Evolutionary conservation across 2,113 vertebrate species (phyloP).

Genomic region (Hydropotes inermis): DNA sequence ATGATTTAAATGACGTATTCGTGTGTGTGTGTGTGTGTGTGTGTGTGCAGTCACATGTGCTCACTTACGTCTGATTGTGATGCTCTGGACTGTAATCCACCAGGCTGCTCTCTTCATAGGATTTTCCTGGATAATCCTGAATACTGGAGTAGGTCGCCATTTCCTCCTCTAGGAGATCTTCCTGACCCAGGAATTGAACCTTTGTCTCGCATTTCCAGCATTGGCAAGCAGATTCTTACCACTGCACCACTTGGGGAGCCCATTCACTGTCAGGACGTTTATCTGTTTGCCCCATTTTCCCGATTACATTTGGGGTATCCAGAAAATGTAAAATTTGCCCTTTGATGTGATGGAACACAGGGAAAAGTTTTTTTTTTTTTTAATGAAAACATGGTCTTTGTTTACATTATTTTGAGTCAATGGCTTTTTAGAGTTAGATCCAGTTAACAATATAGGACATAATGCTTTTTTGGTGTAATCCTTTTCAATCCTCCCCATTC

Average conservation of each 20-base stretch:
- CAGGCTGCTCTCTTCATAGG: background rate
- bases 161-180: background rate
- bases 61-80: background rate
- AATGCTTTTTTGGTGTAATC: background rate
- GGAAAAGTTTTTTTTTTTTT: background rate
- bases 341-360: background rate
- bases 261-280: background rate
- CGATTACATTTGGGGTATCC: background rate
- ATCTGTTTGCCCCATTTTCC: background rate
- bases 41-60: rapidly evolving
- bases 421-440: slow-evolving; percentile 7
- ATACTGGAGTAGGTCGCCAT: background rate
- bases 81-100: background rate
- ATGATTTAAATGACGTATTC: slow-evolving; percentile 21
- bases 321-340: background rate
- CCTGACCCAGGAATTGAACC: background rate
- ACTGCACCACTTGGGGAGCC: background rate
- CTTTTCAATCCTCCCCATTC: background rate
- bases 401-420: background rate
- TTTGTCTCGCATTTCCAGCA: background rate
- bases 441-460: background rate
- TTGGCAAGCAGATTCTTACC: background rate
- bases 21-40: too few species aligned
- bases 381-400: background rate
- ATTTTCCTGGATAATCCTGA: background rate